phyloP scores from a whole-genome alignment of 2,888 invertebrate genomes.

The Epinotia nisella region DNA sequence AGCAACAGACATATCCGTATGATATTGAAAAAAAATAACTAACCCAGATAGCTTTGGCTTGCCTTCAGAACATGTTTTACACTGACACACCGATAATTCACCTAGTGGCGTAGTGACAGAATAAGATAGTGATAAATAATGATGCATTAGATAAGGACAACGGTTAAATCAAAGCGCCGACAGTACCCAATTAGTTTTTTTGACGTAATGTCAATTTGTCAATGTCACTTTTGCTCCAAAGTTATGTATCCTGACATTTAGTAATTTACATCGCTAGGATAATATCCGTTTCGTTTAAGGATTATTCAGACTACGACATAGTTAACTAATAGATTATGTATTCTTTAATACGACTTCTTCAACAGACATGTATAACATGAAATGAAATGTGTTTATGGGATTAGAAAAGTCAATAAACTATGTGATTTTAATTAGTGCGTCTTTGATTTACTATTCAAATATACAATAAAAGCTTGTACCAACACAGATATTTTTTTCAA shows the following conservation, averaged over 20 bases:
- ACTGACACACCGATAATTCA: no score
- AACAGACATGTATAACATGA: background rate
- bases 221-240: background rate
- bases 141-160: background rate
- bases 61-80: no score
- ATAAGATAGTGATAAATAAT: background rate
- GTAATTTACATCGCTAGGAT: background rate
- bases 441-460: background rate
- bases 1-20: no score
- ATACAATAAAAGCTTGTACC: no score
- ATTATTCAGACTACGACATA: background rate
- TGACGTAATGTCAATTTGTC: background rate
- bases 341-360: background rate
- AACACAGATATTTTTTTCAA: no score
- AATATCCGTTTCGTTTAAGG: background rate
- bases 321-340: background rate
- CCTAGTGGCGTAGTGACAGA: background rate
- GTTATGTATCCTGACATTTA: background rate
- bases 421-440: background rate
- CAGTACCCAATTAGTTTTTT: background rate
- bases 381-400: background rate
- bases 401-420: slow-evolving; percentile 4
- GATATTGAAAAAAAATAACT: no score
- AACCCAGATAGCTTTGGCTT: no score
- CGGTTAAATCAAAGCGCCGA: background rate